phyloP scores from a whole-genome alignment of 2,888 invertebrate genomes.

The Sphaerophoria taeniata region DNA sequence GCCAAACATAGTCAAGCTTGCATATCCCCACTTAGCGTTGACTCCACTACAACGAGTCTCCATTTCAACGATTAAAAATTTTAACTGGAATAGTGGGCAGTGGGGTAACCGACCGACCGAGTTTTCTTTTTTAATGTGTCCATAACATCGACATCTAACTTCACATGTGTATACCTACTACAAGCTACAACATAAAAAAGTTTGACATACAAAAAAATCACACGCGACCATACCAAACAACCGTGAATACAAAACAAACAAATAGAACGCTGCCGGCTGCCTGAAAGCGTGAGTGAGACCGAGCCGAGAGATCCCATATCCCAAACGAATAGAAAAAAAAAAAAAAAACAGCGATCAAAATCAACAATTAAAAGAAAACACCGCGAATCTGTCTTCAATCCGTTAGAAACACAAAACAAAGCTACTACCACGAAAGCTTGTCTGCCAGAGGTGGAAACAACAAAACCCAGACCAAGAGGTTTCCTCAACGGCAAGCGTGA shows the following conservation, averaged over 20 bases:
- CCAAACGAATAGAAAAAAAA: not conserved
- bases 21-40: not conserved
- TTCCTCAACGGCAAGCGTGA: constrained; percentile 42
- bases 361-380: constrained; percentile 53
- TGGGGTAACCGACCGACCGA: constrained; percentile 64
- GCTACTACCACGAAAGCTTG: not conserved
- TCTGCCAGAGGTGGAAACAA: constrained; percentile 33
- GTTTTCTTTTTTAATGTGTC: constrained; percentile 51
- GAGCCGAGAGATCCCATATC: no score
- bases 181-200: constrained; percentile 4
- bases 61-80: constrained; percentile 1
- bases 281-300: constrained; percentile 33
- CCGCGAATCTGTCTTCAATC: constrained; percentile 62
- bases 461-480: constrained; percentile 10
- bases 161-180: not conserved
- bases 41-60: no score
- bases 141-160: not conserved
- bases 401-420: constrained; percentile 49
- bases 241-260: constrained; percentile 34
- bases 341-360: constrained; percentile 15
- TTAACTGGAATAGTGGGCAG: constrained; percentile 33
- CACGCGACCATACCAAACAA: constrained; percentile 13
- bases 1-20: not conserved
- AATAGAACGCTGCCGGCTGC: constrained; percentile 52
- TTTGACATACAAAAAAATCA: constrained; percentile 19